Evolutionary conservation across 2,797 vertebrate species (phyloP).

Genomic region (Nyctibius grandis): DNA sequence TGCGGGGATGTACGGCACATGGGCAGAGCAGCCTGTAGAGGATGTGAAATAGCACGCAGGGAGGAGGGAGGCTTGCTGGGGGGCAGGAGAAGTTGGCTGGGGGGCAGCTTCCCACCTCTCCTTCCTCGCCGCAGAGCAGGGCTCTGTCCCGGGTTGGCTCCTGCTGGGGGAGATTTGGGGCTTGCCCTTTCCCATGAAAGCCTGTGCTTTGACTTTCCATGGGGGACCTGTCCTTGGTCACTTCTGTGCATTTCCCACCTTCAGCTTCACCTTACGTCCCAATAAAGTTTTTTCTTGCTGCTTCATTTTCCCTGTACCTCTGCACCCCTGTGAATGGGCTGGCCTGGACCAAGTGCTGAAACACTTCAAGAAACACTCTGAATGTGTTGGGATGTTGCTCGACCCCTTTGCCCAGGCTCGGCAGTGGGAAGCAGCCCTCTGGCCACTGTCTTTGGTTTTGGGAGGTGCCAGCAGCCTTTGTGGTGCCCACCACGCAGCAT

Average conservation of each 20-base stretch:
- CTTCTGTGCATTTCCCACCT: neutral
- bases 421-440: neutral
- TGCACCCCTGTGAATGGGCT: neutral
- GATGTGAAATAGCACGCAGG: too few relatives aligned
- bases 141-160: too few relatives aligned
- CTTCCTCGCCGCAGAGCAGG: too few relatives aligned
- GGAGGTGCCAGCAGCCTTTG: neutral
- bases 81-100: neutral
- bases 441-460: neutral
- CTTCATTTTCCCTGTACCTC: neutral
- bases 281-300: neutral
- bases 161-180: neutral
- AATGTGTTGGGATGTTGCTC: fast-evolving
- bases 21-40: neutral
- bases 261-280: neutral
- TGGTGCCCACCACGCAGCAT: fast-evolving
- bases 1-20: fast-evolving
- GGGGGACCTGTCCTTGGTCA: neutral
- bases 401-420: neutral
- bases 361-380: neutral
- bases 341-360: neutral
- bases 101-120: neutral
- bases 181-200: neutral
- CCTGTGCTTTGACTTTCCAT: neutral
- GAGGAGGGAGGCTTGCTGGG: too few relatives aligned